Conservation (phyloP, 2,113 vertebrate species). For the Ardeotis arabs region DNA sequence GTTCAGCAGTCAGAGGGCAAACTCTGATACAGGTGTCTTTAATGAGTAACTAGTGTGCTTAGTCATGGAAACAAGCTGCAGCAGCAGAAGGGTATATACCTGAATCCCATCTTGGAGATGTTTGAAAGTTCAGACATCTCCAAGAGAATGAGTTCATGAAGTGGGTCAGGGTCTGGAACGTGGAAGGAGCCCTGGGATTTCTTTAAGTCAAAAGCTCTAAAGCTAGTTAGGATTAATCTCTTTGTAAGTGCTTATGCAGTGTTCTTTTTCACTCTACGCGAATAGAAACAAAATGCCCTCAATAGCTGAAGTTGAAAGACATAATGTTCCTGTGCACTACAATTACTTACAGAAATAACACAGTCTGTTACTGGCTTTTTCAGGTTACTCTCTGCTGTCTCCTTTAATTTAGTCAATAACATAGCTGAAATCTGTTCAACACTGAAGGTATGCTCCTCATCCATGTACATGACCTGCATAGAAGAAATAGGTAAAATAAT, state of each 20-base stretch:
- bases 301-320: background rate
- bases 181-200: background rate
- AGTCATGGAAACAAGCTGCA: background rate
- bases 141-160: background rate
- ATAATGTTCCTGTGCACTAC: background rate
- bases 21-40: background rate
- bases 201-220: slow-evolving; percentile 14
- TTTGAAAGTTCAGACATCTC: background rate
- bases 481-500: background rate
- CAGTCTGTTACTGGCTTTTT: slow-evolving; percentile 85
- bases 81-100: background rate
- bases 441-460: slow-evolving; percentile 80
- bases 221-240: slow-evolving; percentile 37
- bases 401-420: slow-evolving; percentile 85
- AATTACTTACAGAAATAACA: slow-evolving; percentile 86
- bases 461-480: slow-evolving; percentile 83
- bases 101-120: background rate
- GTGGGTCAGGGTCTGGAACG: background rate
- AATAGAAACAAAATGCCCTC: slow-evolving; percentile 37
- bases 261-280: background rate
- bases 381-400: slow-evolving; percentile 81
- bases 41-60: background rate
- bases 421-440: slow-evolving; percentile 84
- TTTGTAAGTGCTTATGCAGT: background rate
- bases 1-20: background rate